These are phyloP conservation scores for Trididemnum nubilum DNA, from an alignment of 23 tunicate genomes.

Conservation along the genomic window DNA sequence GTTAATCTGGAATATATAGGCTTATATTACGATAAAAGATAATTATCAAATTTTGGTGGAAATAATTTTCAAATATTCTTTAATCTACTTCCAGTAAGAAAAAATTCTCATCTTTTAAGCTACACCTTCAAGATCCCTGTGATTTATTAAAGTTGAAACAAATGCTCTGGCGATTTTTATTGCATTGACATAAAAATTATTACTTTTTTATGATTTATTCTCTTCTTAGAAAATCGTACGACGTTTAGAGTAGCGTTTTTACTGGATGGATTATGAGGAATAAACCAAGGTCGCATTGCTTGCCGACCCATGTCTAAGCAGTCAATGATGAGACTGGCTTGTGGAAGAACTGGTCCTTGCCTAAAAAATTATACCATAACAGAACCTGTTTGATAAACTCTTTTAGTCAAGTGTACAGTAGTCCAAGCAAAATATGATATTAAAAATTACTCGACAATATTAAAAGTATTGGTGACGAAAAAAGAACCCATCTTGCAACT, in stretches of 20 bases:
- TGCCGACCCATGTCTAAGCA: slow-evolving; percentile 28
- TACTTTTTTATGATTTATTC: background rate
- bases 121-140: too few relatives aligned
- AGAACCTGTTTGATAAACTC: too few relatives aligned
- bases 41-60: too few relatives aligned
- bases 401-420: background rate
- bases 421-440: background rate
- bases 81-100: too few relatives aligned
- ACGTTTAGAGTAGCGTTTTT: background rate
- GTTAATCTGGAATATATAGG: too few relatives aligned
- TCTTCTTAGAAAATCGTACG: background rate
- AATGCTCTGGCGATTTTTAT: background rate
- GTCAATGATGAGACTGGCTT: background rate
- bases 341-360: background rate
- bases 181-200: background rate
- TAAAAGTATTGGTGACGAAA: background rate
- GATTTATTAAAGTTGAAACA: too few relatives aligned
- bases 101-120: too few relatives aligned
- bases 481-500: background rate
- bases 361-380: too few relatives aligned
- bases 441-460: background rate
- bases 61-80: too few relatives aligned
- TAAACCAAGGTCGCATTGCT: background rate
- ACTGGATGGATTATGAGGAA: background rate
- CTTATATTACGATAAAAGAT: too few relatives aligned